These are phyloP conservation scores for Chymomyza costata DNA, from an alignment of 1,140 invertebrate species.

Conservation along the genomic window DNA sequence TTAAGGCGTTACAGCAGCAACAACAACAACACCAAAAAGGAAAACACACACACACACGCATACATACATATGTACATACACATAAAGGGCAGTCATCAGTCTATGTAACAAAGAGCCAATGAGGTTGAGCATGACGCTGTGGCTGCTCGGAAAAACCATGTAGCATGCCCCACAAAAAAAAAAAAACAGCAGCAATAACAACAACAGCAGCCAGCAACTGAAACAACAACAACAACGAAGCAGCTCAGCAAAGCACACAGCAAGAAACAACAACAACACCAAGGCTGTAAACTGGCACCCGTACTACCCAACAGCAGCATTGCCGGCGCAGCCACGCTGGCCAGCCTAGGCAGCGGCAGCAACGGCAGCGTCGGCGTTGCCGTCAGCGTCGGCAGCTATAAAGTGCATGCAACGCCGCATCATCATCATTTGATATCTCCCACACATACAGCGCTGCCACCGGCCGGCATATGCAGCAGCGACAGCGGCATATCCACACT, in stretches of 20 bases:
- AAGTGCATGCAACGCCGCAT: constrained; percentile 16
- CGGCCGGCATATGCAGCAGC: constrained; percentile 66
- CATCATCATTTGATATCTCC: constrained; percentile 62
- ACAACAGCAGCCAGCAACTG: constrained; percentile 2
- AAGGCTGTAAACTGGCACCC: constrained; percentile 57
- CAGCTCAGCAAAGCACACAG: constrained; percentile 7
- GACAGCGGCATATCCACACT: constrained; percentile 69
- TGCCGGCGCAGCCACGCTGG: constrained; percentile 54
- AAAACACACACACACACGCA: no score
- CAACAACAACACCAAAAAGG: constrained; percentile 20
- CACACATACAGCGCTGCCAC: constrained; percentile 34
- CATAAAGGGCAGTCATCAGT: no score
- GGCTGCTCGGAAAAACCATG: constrained; percentile 31
- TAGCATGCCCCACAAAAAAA: neutral
- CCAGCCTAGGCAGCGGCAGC: constrained; percentile 21
- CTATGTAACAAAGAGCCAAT: constrained; percentile 16
- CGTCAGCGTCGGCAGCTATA: constrained; percentile 22
- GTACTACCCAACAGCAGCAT: constrained; percentile 54
- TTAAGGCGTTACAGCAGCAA: no score
- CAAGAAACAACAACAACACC: constrained; percentile 1
- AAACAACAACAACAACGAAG: constrained; percentile 1
- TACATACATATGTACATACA: no score
- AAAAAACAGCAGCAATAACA: constrained; percentile 1
- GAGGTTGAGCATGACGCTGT: constrained; percentile 33
- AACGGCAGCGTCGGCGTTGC: constrained; percentile 15